These are phyloP conservation scores for Plutella xylostella DNA, from an alignment of 2,888 invertebrate species.

Conservation along the genomic window DNA sequence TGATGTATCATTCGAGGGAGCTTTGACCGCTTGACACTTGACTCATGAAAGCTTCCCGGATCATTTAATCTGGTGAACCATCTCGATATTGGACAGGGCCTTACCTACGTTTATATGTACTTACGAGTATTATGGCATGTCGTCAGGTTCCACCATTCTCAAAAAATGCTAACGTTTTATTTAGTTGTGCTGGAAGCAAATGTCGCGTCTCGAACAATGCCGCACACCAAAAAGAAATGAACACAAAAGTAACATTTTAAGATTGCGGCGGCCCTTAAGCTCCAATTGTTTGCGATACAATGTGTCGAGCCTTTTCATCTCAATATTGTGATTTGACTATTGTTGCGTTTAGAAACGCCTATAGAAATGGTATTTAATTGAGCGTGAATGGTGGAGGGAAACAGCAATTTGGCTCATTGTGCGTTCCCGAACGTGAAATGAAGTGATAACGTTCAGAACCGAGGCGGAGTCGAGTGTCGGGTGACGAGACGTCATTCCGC, in stretches of 20 bases:
- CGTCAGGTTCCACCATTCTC: no score
- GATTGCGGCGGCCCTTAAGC: constrained; percentile 31
- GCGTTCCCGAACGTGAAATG: constrained; percentile 13
- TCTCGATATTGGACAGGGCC: no score
- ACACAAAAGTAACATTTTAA: constrained; percentile 27
- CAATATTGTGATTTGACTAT: constrained; percentile 35
- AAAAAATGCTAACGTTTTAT: no score
- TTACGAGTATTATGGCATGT: no score
- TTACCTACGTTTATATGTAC: no score
- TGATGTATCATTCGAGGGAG: no score
- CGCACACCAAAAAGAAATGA: neutral
- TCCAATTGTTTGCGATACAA: constrained; percentile 41
- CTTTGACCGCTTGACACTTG: no score
- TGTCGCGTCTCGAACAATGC: no score
- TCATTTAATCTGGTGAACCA: no score
- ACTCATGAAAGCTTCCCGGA: no score
- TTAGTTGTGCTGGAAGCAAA: no score
- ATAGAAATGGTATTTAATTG: constrained; percentile 37
- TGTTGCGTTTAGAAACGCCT: no score
- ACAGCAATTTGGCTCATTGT: constrained; percentile 26
- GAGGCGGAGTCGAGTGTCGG: neutral
- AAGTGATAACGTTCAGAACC: constrained; percentile 4
- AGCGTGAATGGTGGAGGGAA: constrained; percentile 39
- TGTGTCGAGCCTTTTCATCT: constrained; percentile 24
- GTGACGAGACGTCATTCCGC: constrained; percentile 1